Conservation (phyloP, 1,140 invertebrate species). For the Drosophila ogumai region DNA sequence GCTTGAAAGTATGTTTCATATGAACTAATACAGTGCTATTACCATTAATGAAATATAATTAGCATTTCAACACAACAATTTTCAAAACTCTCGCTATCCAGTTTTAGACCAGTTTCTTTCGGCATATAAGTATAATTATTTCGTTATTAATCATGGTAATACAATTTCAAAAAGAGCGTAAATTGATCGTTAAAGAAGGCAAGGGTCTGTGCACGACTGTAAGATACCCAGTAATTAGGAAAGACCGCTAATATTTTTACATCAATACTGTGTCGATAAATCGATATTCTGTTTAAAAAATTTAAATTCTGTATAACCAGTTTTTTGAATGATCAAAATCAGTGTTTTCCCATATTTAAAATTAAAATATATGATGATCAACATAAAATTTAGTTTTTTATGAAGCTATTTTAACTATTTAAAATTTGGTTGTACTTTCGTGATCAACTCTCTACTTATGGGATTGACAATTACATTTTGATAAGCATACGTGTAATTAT, state of each 20-base stretch:
- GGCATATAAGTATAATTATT: neutral
- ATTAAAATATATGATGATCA: too few relatives aligned
- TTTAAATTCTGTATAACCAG: too few relatives aligned
- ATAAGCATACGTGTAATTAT: neutral
- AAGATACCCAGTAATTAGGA: neutral
- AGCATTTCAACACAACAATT: neutral
- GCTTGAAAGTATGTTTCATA: neutral
- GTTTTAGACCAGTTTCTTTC: neutral
- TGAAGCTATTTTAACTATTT: neutral
- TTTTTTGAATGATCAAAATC: too few relatives aligned
- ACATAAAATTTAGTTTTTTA: too few relatives aligned
- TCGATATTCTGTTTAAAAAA: too few relatives aligned
- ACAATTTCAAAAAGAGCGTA: neutral
- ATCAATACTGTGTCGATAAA: too few relatives aligned
- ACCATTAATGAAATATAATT: neutral
- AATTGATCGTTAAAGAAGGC: neutral
- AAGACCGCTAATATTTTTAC: too few relatives aligned
- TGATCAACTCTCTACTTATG: neutral
- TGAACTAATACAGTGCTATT: neutral
- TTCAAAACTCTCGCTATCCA: neutral
- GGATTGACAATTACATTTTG: neutral
- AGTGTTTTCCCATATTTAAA: too few relatives aligned
- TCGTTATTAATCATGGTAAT: neutral
- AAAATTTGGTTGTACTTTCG: neutral
- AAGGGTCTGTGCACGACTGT: neutral